Base-by-base conservation (phyloP, 2,888 invertebrate species). In the Tanaodytes sp. region DNA sequence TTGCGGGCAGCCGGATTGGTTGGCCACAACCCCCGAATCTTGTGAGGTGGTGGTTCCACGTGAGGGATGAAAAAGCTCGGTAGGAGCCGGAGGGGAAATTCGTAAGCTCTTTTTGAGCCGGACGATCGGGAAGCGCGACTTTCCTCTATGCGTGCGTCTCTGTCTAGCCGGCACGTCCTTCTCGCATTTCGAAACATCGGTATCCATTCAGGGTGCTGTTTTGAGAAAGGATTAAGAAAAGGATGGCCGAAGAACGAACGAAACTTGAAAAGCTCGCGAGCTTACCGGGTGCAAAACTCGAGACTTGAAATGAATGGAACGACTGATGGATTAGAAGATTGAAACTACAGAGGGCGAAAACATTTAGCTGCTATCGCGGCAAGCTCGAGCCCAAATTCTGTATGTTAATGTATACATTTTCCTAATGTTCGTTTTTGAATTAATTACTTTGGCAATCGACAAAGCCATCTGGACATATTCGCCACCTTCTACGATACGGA, bases 1-100 rank as follows among this genome's bases (percentile, higher is more conserved):
- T 80, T 79, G 82, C 78, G 80, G 78, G 76, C 72, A 54, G 73
- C 76, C 76, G 76, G 77, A 84, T 84, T 84, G 84, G 84, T 77
- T 79, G 79, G 73, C 76, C 79, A 71, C 74, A 75, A 76, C 80
- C 79, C 78, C 82, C 82, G 77, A 75, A 76, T 74, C 63, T 63
- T 61, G 71, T 63, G 74, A 71, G 72, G 68, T 54, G 74, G 58
- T 55, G 61, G 45, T 67, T 39, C 54, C 64, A 67, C 70, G 62
- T 62, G 57, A 68, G 59, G 72, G 71, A 55, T 55, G 75, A 78
- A 78, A 78, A 79, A 78, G 78, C 79, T 73, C 74, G 66, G 71
- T 71, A 73, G 78, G 27, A 76, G 73, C 43, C 48, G 74, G 58
- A 76, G 80, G 80, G 80, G 78, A 76, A 79, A 79, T 80, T 82